Conservation (phyloP, 2,888 invertebrate genomes). For the Phytoseiulus persimilis region DNA sequence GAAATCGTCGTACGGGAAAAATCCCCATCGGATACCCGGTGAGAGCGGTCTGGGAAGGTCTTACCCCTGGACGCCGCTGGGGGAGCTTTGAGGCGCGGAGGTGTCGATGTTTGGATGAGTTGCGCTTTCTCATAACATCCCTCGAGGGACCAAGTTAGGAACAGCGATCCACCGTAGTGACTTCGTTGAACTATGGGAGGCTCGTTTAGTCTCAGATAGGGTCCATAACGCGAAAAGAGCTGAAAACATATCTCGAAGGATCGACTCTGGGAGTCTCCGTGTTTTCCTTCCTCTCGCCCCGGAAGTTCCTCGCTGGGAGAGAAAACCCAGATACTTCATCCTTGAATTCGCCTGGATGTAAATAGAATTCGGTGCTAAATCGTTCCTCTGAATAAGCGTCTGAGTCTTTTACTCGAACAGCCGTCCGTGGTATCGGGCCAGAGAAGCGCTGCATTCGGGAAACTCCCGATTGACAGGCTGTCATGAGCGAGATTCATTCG, state of each 20-base stretch:
- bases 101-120: neutral
- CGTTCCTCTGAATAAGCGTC: too few species aligned
- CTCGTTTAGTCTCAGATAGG: neutral
- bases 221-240: neutral
- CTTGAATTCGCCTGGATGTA: too few species aligned
- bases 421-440: too few species aligned
- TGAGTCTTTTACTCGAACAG: too few species aligned
- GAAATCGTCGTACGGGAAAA: neutral
- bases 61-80: neutral
- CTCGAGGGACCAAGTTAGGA: neutral
- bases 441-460: neutral
- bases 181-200: neutral
- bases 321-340: too few species aligned
- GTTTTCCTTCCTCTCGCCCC: too few species aligned
- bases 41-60: neutral
- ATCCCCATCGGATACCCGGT: neutral
- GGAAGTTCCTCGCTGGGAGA: too few species aligned
- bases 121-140: neutral
- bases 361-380: too few species aligned
- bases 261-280: too few species aligned
- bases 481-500: neutral
- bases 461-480: neutral
- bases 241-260: too few species aligned
- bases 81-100: neutral
- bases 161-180: neutral